Evolutionary conservation across 1,140 invertebrate genomes (phyloP).

Genomic region (Caligus rogercresseyi): DNA sequence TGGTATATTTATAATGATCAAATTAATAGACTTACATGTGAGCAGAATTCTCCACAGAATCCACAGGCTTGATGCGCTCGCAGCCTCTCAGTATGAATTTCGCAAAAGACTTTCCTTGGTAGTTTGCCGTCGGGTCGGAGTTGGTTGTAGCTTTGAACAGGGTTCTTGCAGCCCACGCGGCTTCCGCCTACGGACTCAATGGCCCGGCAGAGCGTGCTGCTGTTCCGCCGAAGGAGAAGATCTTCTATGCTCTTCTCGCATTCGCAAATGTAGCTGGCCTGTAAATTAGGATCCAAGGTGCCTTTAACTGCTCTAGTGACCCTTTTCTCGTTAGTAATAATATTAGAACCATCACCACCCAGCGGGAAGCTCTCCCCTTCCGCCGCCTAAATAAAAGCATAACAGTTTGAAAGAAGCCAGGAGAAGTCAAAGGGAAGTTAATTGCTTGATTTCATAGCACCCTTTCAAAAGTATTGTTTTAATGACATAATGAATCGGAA

Average conservation of each 20-base stretch:
- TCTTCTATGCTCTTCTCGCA: not conserved
- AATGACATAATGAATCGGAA: no score
- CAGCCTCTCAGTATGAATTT: slow-evolving; percentile 54
- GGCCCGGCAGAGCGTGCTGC: slow-evolving; percentile 40
- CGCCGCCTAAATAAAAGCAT: no score
- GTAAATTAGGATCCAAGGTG: not conserved
- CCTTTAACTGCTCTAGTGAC: not conserved
- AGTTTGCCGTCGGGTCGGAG: slow-evolving; percentile 54
- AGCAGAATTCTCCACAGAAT: slow-evolving; percentile 73
- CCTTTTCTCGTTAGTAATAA: not conserved
- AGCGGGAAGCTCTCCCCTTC: not conserved
- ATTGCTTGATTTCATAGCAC: no score
- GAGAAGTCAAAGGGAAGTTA: no score
- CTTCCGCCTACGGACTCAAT: slow-evolving; percentile 58
- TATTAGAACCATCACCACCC: not conserved
- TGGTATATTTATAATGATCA: not conserved
- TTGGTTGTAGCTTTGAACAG: slow-evolving; percentile 38
- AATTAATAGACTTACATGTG: slow-evolving; percentile 42
- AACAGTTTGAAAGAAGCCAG: no score
- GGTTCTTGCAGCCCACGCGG: slow-evolving; percentile 59
- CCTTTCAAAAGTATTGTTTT: no score
- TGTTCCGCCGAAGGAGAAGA: not conserved
- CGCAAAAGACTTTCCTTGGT: slow-evolving; percentile 65
- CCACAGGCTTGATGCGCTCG: slow-evolving; percentile 69
- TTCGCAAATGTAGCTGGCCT: not conserved